Evolutionary conservation across 2,888 invertebrate species (phyloP).

Genomic region (Lithophane socia): DNA sequence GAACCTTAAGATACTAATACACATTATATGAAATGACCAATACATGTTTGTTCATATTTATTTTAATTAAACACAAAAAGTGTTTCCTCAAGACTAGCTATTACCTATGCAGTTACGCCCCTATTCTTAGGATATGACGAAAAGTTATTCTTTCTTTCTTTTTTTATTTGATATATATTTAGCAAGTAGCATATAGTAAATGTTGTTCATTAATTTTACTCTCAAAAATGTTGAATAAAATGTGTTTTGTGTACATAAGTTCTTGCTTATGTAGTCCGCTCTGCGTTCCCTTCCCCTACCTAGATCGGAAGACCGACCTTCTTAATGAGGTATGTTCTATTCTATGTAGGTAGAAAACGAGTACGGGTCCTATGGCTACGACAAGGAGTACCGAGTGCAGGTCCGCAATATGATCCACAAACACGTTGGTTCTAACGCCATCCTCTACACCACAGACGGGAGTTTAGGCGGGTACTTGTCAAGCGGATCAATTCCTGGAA

Average conservation of each 20-base stretch:
- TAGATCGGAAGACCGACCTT: neutral
- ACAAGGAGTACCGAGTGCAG: slow-evolving; percentile 92
- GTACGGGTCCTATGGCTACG: slow-evolving; percentile 96
- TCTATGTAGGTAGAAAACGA: slow-evolving; percentile 95
- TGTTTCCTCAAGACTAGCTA: too few species aligned
- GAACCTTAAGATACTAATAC: too few species aligned
- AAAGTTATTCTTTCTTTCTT: too few species aligned
- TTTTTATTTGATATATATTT: neutral
- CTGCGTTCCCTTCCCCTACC: neutral
- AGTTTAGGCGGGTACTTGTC: slow-evolving; percentile 16
- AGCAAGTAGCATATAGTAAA: neutral
- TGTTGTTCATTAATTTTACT: neutral
- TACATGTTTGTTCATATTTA: too few species aligned
- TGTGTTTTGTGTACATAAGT: neutral
- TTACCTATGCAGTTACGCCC: too few species aligned
- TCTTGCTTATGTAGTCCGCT: neutral
- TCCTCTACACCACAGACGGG: slow-evolving; percentile 97
- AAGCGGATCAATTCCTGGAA: slow-evolving; percentile 92
- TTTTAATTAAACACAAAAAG: too few species aligned
- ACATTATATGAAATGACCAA: too few species aligned
- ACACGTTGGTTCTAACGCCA: slow-evolving; percentile 92
- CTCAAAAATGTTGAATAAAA: neutral
- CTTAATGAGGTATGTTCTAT: neutral
- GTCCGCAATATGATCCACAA: slow-evolving; percentile 91
- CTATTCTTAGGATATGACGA: too few species aligned